Percentiles rank a stretch among this genome's conserved stretches.
Conservation (phyloP, 2,797 vertebrate genomes). For the Gymnocypris eckloni region DNA sequence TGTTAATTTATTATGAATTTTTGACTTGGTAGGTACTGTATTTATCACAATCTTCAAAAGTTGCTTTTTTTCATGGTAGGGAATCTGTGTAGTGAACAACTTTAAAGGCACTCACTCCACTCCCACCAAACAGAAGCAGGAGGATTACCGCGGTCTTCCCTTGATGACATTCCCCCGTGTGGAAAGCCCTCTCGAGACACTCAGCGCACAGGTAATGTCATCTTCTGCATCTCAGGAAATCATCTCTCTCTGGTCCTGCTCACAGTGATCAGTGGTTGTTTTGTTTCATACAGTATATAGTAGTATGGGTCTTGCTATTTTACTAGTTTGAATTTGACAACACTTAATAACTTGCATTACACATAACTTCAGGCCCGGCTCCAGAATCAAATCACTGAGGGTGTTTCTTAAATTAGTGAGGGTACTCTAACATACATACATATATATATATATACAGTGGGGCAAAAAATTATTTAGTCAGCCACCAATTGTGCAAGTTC, state of each 20-base stretch:
- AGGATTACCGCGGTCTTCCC: constrained; percentile 90
- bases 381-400: no score
- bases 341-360: not conserved
- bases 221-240: not conserved
- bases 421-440: no score
- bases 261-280: not conserved
- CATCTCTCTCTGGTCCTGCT: not conserved
- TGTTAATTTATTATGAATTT: not conserved
- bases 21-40: not conserved
- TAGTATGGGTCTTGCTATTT: not conserved
- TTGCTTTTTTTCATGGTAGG: constrained; percentile 73
- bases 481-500: no score
- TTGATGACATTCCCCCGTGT: constrained; percentile 97
- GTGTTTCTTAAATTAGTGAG: no score
- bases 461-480: no score
- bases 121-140: constrained; percentile 88
- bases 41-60: not conserved
- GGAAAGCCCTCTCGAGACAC: constrained; percentile 95
- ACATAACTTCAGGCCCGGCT: no score
- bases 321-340: not conserved
- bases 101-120: constrained; percentile 89
- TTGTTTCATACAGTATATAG: not conserved
- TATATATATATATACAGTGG: no score
- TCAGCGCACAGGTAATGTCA: constrained; percentile 93
- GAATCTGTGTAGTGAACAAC: constrained; percentile 96